phyloP scores from a whole-genome alignment of 2,888 invertebrate genomes.

The Oscheius onirici region DNA sequence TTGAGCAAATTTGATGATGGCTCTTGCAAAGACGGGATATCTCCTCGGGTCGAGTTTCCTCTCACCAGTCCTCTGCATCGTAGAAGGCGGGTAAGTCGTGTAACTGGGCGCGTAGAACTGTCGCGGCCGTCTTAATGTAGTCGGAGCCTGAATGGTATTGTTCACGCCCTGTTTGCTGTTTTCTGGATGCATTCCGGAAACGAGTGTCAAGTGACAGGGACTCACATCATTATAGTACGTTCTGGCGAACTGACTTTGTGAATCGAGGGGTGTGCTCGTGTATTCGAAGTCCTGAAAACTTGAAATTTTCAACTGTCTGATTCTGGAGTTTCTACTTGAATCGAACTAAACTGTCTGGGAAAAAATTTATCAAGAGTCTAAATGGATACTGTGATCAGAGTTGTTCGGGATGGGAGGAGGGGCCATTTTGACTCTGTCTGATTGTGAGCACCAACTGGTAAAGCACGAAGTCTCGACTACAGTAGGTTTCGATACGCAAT shows the following conservation, averaged over 20 bases:
- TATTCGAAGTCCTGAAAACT: slow-evolving; percentile 23
- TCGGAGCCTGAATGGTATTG: slow-evolving; percentile 34
- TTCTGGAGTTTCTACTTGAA: too few relatives aligned
- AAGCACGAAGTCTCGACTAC: too few relatives aligned
- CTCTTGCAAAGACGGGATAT: slow-evolving; percentile 53
- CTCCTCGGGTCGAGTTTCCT: slow-evolving; percentile 23
- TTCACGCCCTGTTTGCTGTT: background rate
- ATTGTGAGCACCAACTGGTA: too few relatives aligned
- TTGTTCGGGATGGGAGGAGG: too few relatives aligned
- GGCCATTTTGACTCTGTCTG: too few relatives aligned
- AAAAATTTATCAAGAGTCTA: too few relatives aligned
- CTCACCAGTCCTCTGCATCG: slow-evolving; percentile 50
- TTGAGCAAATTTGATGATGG: slow-evolving; percentile 55
- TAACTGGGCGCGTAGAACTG: slow-evolving; percentile 65
- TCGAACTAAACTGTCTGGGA: too few relatives aligned
- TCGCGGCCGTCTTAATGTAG: slow-evolving; percentile 48
- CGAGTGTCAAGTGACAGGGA: background rate
- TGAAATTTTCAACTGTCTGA: too few relatives aligned
- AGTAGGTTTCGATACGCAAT: too few relatives aligned
- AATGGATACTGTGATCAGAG: too few relatives aligned
- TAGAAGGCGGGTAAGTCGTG: slow-evolving; percentile 64
- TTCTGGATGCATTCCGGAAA: background rate
- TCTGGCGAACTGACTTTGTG: slow-evolving; percentile 18
- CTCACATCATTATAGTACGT: slow-evolving; percentile 18
- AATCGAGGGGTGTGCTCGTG: slow-evolving; percentile 12